Percentiles rank a stretch among this genome's conserved stretches.
These are phyloP conservation scores for Diadumene lineata DNA, from an alignment of 92 coral and sea anemone species.

Conservation along the genomic window DNA sequence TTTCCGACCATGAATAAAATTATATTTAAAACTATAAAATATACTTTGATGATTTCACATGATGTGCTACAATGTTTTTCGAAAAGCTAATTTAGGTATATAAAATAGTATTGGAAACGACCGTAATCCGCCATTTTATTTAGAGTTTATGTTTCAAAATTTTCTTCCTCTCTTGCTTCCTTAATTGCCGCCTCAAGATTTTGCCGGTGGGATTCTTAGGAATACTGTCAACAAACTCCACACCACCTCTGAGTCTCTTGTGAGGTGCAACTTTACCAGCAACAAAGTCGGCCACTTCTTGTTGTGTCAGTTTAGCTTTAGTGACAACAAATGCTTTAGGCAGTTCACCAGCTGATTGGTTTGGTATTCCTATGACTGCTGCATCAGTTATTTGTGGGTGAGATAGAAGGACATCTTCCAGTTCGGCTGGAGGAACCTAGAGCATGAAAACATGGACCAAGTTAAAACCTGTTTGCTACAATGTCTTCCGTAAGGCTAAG, in stretches of 20 bases:
- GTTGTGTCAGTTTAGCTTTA: conserved; percentile 50
- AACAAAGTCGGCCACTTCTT: conserved; percentile 53
- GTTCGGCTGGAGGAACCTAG: conserved; percentile 92
- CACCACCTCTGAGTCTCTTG: conserved; percentile 81
- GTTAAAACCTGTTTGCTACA: neutral
- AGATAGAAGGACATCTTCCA: conserved; percentile 69
- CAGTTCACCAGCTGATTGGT: conserved; percentile 58
- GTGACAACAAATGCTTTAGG: conserved; percentile 64
- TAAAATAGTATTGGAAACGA: too few species aligned
- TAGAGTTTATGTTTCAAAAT: conserved; percentile 1
- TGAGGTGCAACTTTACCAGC: conserved; percentile 60
- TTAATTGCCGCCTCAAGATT: conserved; percentile 61
- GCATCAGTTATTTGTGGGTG: conserved; percentile 88
- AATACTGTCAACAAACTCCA: conserved; percentile 76
- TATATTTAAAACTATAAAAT: too few species aligned
- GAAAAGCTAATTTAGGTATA: too few species aligned
- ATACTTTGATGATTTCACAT: too few species aligned
- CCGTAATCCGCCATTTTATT: too few species aligned
- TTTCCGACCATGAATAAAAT: too few species aligned
- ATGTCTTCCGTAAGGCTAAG: neutral
- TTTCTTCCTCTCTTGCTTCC: conserved; percentile 8
- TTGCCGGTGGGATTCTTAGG: conserved; percentile 83
- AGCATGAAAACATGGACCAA: neutral
- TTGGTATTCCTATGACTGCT: conserved; percentile 84
- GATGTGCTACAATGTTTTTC: too few species aligned